Base-by-base conservation (phyloP, 2,797 vertebrate species). In the Microctenopoma steveboyesi region DNA sequence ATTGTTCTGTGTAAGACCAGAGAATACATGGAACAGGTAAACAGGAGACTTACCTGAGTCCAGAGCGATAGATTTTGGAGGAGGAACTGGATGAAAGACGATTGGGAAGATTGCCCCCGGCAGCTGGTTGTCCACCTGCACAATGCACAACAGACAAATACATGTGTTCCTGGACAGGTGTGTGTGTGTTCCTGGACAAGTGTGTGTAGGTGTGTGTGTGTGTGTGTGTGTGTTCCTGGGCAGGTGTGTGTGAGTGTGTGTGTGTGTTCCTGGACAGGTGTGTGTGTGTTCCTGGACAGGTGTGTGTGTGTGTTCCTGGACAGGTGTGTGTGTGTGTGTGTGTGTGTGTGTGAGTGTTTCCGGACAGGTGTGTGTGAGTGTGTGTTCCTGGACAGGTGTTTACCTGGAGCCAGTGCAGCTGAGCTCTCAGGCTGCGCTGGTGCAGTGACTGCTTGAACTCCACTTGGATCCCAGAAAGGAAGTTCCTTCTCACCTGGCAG, bases 401-500 rank as follows among this genome's bases (percentile, higher is more conserved):
- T 64, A 99, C 98, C 97, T 99, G 98, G 30, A 99, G 88, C 97
- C 98, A 98, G 83, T 97, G 94, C 18, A 99, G 67, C 55, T 96
- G 96, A 8, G 98, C 98, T 48, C 98, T 88, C 70, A 99, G 87
- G 84, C 98, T 96, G 69, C 96, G 95, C 56, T 99, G 98, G 81
- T 99, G 97, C 69, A 83, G 91, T 0, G 97, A 99, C 74, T 97
- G 96, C 45, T 98, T 99, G 77, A 96, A 95, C 81, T 99, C 97
- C 72, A 98, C 86, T 35, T 96, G 93, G 87, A 99, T 97, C 64
- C 96, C 98, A 2, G 98, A 95, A 69, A 98, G 91, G 85, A 97
- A 99, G 90, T 95, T 97, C 64, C 97, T 95, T 62, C 96, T 95
- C 65, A 99, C 95, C 1, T 15, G 86, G 85, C 95, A 96, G 5